Evolutionary conservation across 2,113 vertebrate species (phyloP).

Genomic region (Limanda limanda): DNA sequence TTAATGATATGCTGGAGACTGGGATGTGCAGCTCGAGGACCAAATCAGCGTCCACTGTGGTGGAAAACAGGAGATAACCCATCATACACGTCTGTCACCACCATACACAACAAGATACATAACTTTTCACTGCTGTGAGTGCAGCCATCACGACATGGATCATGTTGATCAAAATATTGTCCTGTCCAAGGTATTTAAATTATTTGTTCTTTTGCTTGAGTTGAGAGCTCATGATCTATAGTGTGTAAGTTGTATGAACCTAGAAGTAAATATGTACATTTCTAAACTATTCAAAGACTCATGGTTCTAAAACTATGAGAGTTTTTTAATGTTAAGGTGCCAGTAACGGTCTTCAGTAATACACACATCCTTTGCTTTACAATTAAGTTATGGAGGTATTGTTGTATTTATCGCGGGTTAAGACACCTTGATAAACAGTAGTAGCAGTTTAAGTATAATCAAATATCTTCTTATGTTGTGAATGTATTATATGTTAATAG

Average conservation of each 20-base stretch:
- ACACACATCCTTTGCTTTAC: neutral
- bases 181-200: too few species aligned
- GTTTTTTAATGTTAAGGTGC: neutral
- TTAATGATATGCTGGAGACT: neutral
- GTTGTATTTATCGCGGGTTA: neutral
- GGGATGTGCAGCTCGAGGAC: constrained; percentile 30
- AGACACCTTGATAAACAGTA: neutral
- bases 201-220: too few species aligned
- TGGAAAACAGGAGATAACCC: neutral
- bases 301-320: neutral
- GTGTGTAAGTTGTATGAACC: too few species aligned
- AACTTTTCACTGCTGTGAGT: too few species aligned
- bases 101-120: neutral
- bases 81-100: neutral
- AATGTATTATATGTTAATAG: neutral
- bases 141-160: neutral
- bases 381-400: neutral
- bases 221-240: too few species aligned
- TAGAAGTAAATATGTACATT: too few species aligned
- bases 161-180: neutral
- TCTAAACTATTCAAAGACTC: too few species aligned
- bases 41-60: constrained; percentile 26
- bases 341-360: neutral
- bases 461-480: neutral
- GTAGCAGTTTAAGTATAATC: neutral